Conservation (phyloP, 2,113 vertebrate species). For the Phaethornis superciliosus region DNA sequence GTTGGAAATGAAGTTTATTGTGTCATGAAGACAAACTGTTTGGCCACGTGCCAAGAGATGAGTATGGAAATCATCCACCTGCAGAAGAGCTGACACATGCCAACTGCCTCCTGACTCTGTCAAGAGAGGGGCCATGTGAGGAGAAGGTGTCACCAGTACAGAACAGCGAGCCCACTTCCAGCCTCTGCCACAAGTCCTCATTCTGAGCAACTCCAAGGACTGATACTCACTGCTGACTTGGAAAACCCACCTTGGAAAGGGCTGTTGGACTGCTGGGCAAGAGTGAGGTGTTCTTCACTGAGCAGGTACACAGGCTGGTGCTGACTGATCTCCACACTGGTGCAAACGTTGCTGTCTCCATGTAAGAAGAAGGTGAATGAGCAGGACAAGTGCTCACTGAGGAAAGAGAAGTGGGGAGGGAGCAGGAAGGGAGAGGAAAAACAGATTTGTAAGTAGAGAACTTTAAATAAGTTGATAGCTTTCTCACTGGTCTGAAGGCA, state of each 20-base stretch:
- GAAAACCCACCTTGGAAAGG: slow-evolving; percentile 91
- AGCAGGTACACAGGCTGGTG: slow-evolving; percentile 97
- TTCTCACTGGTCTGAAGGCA: neutral
- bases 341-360: slow-evolving; percentile 98
- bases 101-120: neutral
- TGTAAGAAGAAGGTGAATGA: slow-evolving; percentile 99
- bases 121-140: neutral
- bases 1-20: neutral
- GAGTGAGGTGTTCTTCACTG: slow-evolving; percentile 93
- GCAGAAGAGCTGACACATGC: neutral
- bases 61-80: neutral
- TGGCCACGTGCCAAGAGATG: neutral
- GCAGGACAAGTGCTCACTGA: slow-evolving; percentile 96
- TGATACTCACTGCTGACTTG: neutral
- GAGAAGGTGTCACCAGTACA: neutral
- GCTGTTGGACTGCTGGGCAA: slow-evolving; percentile 93
- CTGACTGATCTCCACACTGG: slow-evolving; percentile 99
- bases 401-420: neutral
- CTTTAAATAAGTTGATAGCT: neutral
- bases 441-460: neutral
- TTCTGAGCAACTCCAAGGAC: neutral
- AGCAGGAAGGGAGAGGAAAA: neutral
- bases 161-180: neutral
- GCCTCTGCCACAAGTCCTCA: neutral
- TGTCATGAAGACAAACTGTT: neutral